Evolutionary conservation across 2,888 invertebrate genomes (phyloP).

Genomic region (Laothoe populi): DNA sequence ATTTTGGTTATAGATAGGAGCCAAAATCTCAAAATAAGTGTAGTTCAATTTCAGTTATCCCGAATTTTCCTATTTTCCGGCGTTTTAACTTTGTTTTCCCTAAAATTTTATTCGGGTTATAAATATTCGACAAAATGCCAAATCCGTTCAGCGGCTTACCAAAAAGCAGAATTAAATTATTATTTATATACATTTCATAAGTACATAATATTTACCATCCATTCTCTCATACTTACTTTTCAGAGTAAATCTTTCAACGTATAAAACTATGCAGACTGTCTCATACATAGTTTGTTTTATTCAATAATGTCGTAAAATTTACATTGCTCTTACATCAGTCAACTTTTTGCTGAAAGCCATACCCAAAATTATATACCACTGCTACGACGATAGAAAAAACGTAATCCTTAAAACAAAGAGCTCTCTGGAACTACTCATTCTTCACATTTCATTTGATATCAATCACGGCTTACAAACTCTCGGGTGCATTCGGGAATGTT

Average conservation of each 20-base stretch:
- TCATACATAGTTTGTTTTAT: neutral
- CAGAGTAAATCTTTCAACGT: neutral
- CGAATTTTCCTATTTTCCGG: no score
- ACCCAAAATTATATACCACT: conserved; percentile 43
- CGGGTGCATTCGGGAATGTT: conserved; percentile 63
- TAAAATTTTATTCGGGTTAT: no score
- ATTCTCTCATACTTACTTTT: neutral
- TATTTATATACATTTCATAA: no score
- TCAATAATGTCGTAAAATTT: conserved; percentile 33
- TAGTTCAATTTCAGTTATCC: no score
- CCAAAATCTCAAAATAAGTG: no score
- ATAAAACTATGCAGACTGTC: neutral
- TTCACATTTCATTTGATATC: conserved; percentile 84
- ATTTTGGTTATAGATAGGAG: no score
- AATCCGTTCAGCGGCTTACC: no score
- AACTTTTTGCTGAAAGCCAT: conserved; percentile 40
- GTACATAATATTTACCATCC: neutral
- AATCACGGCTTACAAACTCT: conserved; percentile 79
- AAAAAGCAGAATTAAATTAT: no score
- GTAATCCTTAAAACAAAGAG: conserved; percentile 80
- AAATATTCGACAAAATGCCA: no score
- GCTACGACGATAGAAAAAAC: conserved; percentile 53
- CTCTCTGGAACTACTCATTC: conserved; percentile 77
- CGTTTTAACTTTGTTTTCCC: no score
- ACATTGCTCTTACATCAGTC: conserved; percentile 39